phyloP scores from a whole-genome alignment of 1,140 invertebrate genomes.

The Heterodera carotae region DNA sequence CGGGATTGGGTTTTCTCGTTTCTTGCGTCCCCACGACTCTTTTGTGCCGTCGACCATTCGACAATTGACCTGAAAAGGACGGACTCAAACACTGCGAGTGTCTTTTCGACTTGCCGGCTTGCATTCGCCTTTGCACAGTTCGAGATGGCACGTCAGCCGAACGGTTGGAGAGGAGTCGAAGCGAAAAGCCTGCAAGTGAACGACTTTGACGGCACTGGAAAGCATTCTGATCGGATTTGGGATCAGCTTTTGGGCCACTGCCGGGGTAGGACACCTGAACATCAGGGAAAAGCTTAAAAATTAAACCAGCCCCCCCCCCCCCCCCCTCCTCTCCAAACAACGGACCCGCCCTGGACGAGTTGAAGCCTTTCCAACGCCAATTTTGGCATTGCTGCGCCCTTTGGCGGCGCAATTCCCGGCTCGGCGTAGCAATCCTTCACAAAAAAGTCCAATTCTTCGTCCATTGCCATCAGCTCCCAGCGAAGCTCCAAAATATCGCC shows the following conservation, averaged over 20 bases:
- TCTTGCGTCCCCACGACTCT: conserved; percentile 63
- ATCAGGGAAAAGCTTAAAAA: neutral
- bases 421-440: conserved; percentile 62
- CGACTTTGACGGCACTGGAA: conserved; percentile 58
- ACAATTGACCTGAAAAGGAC: conserved; percentile 47
- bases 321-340: no score
- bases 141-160: conserved; percentile 60
- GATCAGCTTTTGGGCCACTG: conserved; percentile 63
- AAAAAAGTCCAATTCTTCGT: conserved; percentile 65
- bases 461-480: conserved; percentile 66
- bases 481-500: conserved; percentile 64
- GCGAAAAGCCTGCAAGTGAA: conserved; percentile 64
- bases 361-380: conserved; percentile 39
- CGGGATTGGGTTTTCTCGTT: conserved; percentile 45
- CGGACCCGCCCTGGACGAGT: conserved; percentile 10
- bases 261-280: conserved; percentile 61
- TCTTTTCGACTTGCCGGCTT: conserved; percentile 45
- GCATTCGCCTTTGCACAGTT: conserved; percentile 65
- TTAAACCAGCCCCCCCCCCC: neutral
- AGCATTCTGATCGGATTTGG: conserved; percentile 59
- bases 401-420: conserved; percentile 44
- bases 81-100: neutral
- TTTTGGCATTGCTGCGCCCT: conserved; percentile 47
- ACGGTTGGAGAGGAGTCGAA: conserved; percentile 60
- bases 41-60: conserved; percentile 51